A percentile compares a stretch with the other conserved stretches of the same genome.
These are phyloP conservation scores for Helicorthomorpha holstii DNA, from an alignment of 1,140 invertebrate genomes.

Conservation along the genomic window DNA sequence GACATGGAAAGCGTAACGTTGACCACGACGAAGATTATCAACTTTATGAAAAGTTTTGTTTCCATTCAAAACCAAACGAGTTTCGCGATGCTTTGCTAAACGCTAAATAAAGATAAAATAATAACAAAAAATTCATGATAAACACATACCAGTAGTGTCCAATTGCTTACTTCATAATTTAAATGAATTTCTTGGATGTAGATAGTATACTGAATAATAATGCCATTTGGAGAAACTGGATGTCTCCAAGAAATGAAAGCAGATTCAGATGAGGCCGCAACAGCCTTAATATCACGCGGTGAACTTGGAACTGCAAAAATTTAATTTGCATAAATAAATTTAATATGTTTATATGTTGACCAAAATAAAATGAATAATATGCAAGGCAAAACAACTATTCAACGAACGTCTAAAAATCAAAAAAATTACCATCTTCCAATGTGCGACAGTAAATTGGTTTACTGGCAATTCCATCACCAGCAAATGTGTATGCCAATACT, in stretches of 20 bases:
- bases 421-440: conserved; percentile 79
- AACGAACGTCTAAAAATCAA: not conserved
- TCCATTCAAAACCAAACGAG: not conserved
- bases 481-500: conserved; percentile 81
- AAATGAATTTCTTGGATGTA: conserved; percentile 26
- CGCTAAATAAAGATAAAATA: too few relatives aligned
- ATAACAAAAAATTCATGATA: too few relatives aligned
- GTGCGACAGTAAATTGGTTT: conserved; percentile 82
- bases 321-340: conserved; percentile 18
- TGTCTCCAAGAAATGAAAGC: conserved; percentile 87
- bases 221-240: conserved; percentile 77
- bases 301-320: conserved; percentile 72
- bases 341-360: not conserved
- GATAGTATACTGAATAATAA: conserved; percentile 69
- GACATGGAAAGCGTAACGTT: conserved; percentile 21
- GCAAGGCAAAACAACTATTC: too few relatives aligned
- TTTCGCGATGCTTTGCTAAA: not conserved
- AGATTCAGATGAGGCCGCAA: conserved; percentile 75
- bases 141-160: not conserved
- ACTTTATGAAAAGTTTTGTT: not conserved
- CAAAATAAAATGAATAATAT: not conserved
- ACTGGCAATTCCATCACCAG: conserved; percentile 86
- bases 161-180: not conserved
- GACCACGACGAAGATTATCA: conserved; percentile 26
- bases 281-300: conserved; percentile 76